A percentile compares a stretch with the other conserved stretches of the same genome.
These are phyloP conservation scores for Nilaparvata lugens DNA, from an alignment of 1,140 invertebrate species.

Conservation along the genomic window DNA sequence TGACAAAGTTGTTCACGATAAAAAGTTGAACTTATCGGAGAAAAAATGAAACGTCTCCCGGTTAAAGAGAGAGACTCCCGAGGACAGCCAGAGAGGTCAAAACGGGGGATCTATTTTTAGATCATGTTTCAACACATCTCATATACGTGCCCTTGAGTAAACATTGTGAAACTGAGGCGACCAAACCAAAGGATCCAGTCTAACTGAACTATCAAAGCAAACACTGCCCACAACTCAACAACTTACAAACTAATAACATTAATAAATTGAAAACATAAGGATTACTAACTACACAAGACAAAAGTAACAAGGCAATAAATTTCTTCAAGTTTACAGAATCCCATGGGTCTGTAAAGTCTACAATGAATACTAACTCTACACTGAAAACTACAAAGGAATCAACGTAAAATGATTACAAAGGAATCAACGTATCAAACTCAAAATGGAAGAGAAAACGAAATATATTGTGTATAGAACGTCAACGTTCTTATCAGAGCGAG, in stretches of 20 bases:
- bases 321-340: too few relatives aligned
- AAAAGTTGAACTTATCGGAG: too few relatives aligned
- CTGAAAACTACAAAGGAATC: too few relatives aligned
- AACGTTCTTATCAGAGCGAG: too few relatives aligned
- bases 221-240: background rate
- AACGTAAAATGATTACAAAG: too few relatives aligned
- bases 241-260: background rate
- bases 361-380: too few relatives aligned
- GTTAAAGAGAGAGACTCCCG: background rate
- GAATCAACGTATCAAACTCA: too few relatives aligned
- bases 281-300: background rate
- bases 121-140: background rate
- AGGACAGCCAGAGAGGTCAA: constrained; percentile 1
- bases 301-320: background rate
- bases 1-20: too few relatives aligned
- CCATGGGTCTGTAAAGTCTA: too few relatives aligned
- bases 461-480: too few relatives aligned
- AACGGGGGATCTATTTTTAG: background rate
- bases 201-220: background rate
- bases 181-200: background rate
- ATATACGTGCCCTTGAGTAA: constrained; percentile 1
- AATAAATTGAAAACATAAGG: background rate
- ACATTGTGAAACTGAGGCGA: constrained; percentile 2
- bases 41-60: too few relatives aligned
- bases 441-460: too few relatives aligned